A percentile compares a stretch with the other conserved stretches of the same genome.
Evolutionary conservation across 1,140 invertebrate species (phyloP).

Genomic region (Atopsyche davidsoni): DNA sequence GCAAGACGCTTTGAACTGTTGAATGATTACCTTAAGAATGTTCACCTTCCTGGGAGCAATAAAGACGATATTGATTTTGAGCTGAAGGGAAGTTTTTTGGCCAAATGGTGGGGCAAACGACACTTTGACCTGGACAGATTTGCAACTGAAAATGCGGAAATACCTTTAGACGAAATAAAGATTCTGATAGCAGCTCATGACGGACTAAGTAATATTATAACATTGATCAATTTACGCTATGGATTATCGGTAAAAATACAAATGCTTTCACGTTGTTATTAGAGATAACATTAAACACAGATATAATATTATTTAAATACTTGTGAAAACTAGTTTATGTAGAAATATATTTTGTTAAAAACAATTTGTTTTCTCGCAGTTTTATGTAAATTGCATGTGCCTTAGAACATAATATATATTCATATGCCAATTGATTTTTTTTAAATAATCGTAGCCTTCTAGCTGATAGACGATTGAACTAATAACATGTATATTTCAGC

Average conservation of each 20-base stretch:
- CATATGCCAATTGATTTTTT: too few relatives aligned
- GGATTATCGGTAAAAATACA: conserved; percentile 9
- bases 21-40: conserved; percentile 7
- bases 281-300: too few relatives aligned
- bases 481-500: conserved; percentile 9
- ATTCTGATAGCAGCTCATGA: conserved; percentile 5
- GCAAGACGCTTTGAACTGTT: conserved; percentile 8
- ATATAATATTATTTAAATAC: too few relatives aligned
- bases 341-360: too few relatives aligned
- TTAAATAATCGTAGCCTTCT: too few relatives aligned
- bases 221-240: conserved; percentile 2
- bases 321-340: too few relatives aligned
- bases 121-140: background rate
- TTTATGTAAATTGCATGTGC: too few relatives aligned
- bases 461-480: too few relatives aligned
- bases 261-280: too few relatives aligned
- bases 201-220: conserved; percentile 7
- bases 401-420: too few relatives aligned
- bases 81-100: conserved; percentile 5
- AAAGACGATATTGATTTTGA: conserved; percentile 8
- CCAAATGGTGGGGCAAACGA: background rate
- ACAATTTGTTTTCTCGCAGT: too few relatives aligned
- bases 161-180: background rate
- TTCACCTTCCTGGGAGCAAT: background rate
- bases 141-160: background rate